Base-by-base conservation (phyloP, 2,888 invertebrate species). In the Tiliacea aurago region DNA sequence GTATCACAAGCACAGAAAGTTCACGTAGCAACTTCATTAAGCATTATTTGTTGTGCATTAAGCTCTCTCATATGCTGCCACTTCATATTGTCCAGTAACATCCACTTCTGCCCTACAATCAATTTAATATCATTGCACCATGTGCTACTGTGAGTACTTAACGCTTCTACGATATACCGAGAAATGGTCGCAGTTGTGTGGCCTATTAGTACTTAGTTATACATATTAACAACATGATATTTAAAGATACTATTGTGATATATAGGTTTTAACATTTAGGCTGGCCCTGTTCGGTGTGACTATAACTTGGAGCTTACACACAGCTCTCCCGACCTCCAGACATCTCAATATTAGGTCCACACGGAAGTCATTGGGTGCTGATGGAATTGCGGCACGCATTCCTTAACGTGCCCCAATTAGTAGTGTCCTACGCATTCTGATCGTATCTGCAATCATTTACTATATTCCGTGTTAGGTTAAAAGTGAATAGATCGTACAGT, bases 371-470 rank as follows among this genome's bases (percentile, higher is more conserved):
- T 77, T 67, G 70, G 51, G 55, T 70, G 43, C 76, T 83, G 83
- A 86, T 86, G 83, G 84, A 84, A 88, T 86, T 83, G 78, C 69
- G 73, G 73, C 87, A 88, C 88, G 89, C 88, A 87, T 76, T 55
- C 66, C 64, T 59, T 65, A 28, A 53, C 78, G 73, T 78, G 78
- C 51, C 72, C 66, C 82, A 78, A 81, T 82, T 84, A 83, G 71
- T 78, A 80, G 70, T 74, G 49, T 51, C 66, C 37, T 49, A 61
- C 51, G 73, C 43, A 72, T 49, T 56, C 37, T 70, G 72, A 74
- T 78, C 28, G 55, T 71, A 74, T 70, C 59, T 76, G 33, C 65
- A 65, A 56, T 72, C 37, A 49, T 73, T 56, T 49, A 63, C 69
- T 63, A 59, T 63, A 45, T 43, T 4, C 18, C 11, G n/a, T n/a